phyloP scores from a whole-genome alignment of 1,140 invertebrate genomes.

The Batillaria attramentaria region DNA sequence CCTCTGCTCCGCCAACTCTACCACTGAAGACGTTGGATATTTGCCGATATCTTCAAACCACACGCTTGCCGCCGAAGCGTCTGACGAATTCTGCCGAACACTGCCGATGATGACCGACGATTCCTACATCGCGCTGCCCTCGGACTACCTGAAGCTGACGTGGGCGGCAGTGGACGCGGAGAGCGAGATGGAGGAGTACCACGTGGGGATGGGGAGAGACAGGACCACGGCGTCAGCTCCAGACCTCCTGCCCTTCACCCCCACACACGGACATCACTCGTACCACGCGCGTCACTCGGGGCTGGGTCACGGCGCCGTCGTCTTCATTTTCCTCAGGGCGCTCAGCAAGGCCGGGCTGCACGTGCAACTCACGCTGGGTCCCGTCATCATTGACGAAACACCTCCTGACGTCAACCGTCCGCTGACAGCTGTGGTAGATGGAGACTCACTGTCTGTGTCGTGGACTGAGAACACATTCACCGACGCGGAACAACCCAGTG shows the following conservation, averaged over 20 bases:
- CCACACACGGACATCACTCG: slow-evolving; percentile 14
- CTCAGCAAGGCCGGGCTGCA: slow-evolving; percentile 47
- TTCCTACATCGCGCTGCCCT: slow-evolving; percentile 33
- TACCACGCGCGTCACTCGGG: slow-evolving; percentile 40
- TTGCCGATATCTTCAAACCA: background rate
- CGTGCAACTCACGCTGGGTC: slow-evolving; percentile 35
- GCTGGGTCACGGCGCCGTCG: slow-evolving; percentile 34
- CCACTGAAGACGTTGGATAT: background rate
- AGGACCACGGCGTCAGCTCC: slow-evolving; percentile 12
- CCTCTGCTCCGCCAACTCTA: background rate
- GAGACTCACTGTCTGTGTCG: slow-evolving; percentile 24
- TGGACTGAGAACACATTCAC: slow-evolving; percentile 43
- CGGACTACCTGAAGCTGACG: slow-evolving; percentile 28
- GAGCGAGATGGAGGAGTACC: slow-evolving; percentile 42
- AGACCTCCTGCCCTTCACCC: slow-evolving; percentile 29
- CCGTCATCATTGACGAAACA: slow-evolving; percentile 50
- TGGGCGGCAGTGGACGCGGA: slow-evolving; percentile 33
- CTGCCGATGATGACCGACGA: slow-evolving; percentile 15
- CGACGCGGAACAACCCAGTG: slow-evolving; percentile 41
- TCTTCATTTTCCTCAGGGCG: slow-evolving; percentile 43
- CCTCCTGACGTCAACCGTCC: slow-evolving; percentile 32
- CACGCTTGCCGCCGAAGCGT: slow-evolving; percentile 7
- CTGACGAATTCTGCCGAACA: slow-evolving; percentile 26
- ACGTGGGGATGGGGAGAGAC: slow-evolving; percentile 40
- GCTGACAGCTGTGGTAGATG: slow-evolving; percentile 15